A percentile compares a stretch with the other conserved stretches of the same genome.
Conservation (phyloP, 2,888 invertebrate genomes). For the Epinotia nisella region DNA sequence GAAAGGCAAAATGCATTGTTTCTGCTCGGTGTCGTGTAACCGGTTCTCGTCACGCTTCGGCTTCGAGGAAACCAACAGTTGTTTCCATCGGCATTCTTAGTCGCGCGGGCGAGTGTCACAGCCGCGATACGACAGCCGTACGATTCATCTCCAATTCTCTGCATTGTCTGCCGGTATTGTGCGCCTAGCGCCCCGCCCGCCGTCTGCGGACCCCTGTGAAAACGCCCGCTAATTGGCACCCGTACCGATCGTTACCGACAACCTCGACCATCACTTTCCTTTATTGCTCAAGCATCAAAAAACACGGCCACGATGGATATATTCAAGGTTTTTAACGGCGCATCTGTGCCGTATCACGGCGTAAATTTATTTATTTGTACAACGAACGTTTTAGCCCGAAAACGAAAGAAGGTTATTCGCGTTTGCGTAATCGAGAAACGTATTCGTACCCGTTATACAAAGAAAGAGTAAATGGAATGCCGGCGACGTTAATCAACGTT, state of each 20-base stretch:
- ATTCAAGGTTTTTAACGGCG: constrained; percentile 63
- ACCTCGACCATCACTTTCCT: constrained; percentile 62
- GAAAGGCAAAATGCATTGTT: constrained; percentile 76
- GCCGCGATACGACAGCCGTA: constrained; percentile 56
- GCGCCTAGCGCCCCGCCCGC: constrained; percentile 50
- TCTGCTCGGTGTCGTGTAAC: constrained; percentile 75
- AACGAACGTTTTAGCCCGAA: constrained; percentile 71
- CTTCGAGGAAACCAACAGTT: constrained; percentile 80
- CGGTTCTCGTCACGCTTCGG: constrained; percentile 76
- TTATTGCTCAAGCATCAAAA: constrained; percentile 60
- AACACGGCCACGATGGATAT: constrained; percentile 56
- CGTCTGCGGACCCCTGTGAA: constrained; percentile 59
- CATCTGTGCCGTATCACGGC: constrained; percentile 68
- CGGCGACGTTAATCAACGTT: constrained; percentile 80
- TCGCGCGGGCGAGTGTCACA: constrained; percentile 63
- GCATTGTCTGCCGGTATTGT: constrained; percentile 64
- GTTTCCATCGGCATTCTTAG: constrained; percentile 77
- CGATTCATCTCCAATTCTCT: constrained; percentile 62
- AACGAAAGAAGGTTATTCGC: constrained; percentile 76
- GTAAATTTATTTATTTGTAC: constrained; percentile 73
- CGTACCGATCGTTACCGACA: constrained; percentile 53
- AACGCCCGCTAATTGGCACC: constrained; percentile 60
- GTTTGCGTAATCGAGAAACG: constrained; percentile 65
- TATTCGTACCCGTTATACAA: constrained; percentile 57
- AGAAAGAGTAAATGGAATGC: constrained; percentile 78